phyloP scores from a whole-genome alignment of 2,113 vertebrate species.

The Harpagus bidentatus region DNA sequence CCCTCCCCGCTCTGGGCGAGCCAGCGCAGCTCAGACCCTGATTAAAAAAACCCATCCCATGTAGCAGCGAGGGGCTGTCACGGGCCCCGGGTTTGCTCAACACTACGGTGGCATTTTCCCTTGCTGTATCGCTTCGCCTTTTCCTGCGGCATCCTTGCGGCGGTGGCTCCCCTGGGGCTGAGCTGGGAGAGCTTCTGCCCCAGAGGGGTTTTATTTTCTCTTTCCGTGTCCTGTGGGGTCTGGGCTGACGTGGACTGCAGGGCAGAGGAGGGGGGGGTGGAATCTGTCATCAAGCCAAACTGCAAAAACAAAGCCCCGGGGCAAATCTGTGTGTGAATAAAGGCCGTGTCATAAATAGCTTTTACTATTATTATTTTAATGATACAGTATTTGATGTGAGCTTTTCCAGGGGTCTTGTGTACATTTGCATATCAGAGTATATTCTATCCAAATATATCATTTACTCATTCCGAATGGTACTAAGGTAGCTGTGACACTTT shows the following conservation, averaged over 20 bases:
- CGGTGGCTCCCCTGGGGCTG: neutral
- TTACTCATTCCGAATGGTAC: neutral
- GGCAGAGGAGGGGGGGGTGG: neutral
- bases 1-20: neutral
- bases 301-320: neutral
- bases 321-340: conserved; percentile 34
- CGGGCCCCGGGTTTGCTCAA: accelerated
- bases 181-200: neutral
- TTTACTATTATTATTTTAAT: conserved; percentile 25
- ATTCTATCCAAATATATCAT: neutral
- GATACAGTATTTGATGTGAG: conserved; percentile 34
- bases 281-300: neutral
- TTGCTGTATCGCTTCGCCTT: neutral
- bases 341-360: conserved; percentile 22
- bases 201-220: neutral
- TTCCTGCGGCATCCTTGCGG: accelerated
- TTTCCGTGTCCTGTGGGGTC: neutral
- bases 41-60: neutral
- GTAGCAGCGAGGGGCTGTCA: neutral
- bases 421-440: neutral
- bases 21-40: neutral
- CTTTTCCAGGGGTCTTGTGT: conserved; percentile 45
- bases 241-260: neutral
- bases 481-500: neutral
- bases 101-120: neutral